Evolutionary conservation across 2,113 vertebrate genomes (phyloP).

Genomic region (Leptosomus discolor): DNA sequence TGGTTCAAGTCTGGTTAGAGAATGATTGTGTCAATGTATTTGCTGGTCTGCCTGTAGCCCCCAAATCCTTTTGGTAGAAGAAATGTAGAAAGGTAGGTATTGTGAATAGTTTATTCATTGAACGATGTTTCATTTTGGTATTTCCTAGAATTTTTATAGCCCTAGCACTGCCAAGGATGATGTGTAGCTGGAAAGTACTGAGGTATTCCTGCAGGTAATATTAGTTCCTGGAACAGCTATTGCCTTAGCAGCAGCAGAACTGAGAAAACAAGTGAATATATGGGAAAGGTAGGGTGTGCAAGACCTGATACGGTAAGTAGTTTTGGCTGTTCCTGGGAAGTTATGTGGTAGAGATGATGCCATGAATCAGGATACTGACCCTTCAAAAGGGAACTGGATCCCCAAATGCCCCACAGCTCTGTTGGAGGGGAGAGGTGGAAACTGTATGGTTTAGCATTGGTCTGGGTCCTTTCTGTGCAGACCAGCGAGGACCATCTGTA

Average conservation of each 20-base stretch:
- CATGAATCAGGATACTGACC: not conserved
- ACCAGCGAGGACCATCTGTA: not conserved
- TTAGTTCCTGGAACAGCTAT: not conserved
- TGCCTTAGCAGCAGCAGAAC: not conserved
- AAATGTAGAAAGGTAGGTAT: not conserved
- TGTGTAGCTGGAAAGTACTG: not conserved
- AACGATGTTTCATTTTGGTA: not conserved
- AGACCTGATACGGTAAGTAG: not conserved
- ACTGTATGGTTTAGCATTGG: not conserved
- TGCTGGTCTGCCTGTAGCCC: not conserved
- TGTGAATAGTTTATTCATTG: not conserved
- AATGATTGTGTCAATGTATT: not conserved
- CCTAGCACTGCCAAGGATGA: not conserved
- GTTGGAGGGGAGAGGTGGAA: not conserved
- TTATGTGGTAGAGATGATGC: not conserved
- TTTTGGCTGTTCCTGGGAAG: not conserved
- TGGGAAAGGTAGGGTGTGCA: not conserved
- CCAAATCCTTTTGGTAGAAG: not conserved
- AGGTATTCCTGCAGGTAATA: not conserved
- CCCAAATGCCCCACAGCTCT: no score
- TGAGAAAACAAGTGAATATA: not conserved
- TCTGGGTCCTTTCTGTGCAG: not conserved
- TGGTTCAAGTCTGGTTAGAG: not conserved
- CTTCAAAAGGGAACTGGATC: not conserved
- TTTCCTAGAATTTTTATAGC: not conserved